Base-by-base conservation (phyloP, 2,113 vertebrate species). In the Macquaria ambigua region DNA sequence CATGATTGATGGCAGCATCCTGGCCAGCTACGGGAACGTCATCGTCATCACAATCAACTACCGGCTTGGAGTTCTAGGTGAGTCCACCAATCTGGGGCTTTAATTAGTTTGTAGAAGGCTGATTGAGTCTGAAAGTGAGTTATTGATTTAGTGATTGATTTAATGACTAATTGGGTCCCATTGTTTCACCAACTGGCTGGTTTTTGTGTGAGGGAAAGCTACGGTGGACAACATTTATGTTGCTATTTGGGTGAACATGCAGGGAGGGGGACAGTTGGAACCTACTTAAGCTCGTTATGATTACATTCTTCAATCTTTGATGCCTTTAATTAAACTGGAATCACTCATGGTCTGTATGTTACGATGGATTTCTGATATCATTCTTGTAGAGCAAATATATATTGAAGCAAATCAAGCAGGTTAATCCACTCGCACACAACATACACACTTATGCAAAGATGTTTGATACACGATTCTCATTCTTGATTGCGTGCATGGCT, bases 1-100 rank as follows among this genome's bases (percentile, higher is more conserved):
- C 84, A 98, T 99, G 97, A 96, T 99, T 1, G 98, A 99, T 43
- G 98, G 98, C 74, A 99, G 98, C 94, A 97, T 98, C 86, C 94
- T 99, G 0, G 97, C 98, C 25, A 99, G 98, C 92, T 98, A 98
- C 3, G 98, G 98, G 28, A 98, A 98, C 10, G 97, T 98, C 85
- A 98, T 98, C 67, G 97, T 98, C 78, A 90, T 98, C 82, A 98
- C 97, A 21, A 92, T 98, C 74, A 98, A 98, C 96, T 98, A 98
- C 94, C 96, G 97, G 23, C 96, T 98, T 18, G 97, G 97, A 0
- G 93, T 98, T 74, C 88, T 98, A 61, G 97, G 97, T 98, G 92
- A 97, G 97, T 96, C 66, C 8, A 12, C 68, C 67, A 10, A 28
- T 18, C 34, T 39, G 66, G 3, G n/a, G n/a, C n/a, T 79, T 52